Evolutionary conservation across 1,140 invertebrate genomes (phyloP).

Genomic region (Halesus radiatus): DNA sequence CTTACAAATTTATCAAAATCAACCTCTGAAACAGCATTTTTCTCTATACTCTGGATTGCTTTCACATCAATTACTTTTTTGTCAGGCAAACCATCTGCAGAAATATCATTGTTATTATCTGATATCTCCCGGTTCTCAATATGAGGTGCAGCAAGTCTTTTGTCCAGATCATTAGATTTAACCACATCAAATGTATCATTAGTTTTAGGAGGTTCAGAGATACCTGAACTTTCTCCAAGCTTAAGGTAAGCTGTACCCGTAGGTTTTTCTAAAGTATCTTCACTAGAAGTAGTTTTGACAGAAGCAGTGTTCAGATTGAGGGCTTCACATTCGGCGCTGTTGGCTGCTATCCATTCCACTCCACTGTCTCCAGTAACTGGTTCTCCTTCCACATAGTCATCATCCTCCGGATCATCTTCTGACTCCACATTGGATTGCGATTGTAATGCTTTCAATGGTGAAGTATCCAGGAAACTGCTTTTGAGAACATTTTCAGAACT

Average conservation of each 20-base stretch:
- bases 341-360: slow-evolving; percentile 32
- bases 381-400: slow-evolving; percentile 46
- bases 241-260: background rate
- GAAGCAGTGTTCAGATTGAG: background rate
- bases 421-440: slow-evolving; percentile 46
- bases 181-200: background rate
- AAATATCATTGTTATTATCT: slow-evolving; percentile 31
- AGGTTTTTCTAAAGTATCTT: background rate
- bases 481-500: no score
- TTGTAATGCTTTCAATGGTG: slow-evolving; percentile 10
- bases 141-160: background rate
- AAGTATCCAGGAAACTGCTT: background rate
- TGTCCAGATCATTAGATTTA: background rate
- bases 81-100: slow-evolving; percentile 1
- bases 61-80: background rate
- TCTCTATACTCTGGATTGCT: background rate
- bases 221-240: background rate
- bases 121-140: background rate
- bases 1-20: slow-evolving; percentile 69
- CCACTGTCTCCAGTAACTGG: slow-evolving; percentile 51
- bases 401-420: slow-evolving; percentile 49
- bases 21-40: slow-evolving; percentile 62
- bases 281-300: background rate
- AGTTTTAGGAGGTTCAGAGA: background rate
- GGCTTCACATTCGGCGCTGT: background rate